Conservation (phyloP, 2,113 vertebrate species). For the Ophthalmolycus amberensis region DNA sequence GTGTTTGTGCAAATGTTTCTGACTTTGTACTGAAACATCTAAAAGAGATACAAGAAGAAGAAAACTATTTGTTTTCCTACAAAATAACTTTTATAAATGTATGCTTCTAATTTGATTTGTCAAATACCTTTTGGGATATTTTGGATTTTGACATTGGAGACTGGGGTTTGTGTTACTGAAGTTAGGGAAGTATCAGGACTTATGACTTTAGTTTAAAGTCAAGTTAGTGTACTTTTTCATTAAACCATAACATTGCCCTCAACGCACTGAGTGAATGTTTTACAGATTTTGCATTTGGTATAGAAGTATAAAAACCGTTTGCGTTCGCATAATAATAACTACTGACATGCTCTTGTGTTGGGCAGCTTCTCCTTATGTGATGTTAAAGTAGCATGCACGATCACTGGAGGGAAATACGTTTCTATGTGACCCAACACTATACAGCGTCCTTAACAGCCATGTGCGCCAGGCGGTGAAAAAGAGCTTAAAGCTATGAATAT, state of each 20-base stretch:
- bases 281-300: neutral
- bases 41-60: neutral
- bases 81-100: neutral
- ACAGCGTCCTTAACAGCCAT: neutral
- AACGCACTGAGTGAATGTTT: neutral
- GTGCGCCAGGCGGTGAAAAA: neutral
- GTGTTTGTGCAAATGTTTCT: conserved; percentile 49
- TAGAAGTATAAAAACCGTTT: neutral
- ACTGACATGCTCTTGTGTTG: neutral
- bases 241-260: neutral
- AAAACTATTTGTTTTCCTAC: neutral
- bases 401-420: neutral
- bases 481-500: conserved; percentile 48
- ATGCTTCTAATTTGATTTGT: neutral
- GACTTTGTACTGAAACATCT: conserved; percentile 65
- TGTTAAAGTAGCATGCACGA: neutral
- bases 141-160: neutral
- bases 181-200: neutral
- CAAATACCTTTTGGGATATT: neutral
- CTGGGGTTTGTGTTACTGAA: neutral
- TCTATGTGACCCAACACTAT: neutral
- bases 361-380: neutral
- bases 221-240: neutral
- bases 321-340: no score
- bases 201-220: neutral